These are phyloP conservation scores for Nebria ingens DNA, from an alignment of 1,140 invertebrate species.

Conservation along the genomic window DNA sequence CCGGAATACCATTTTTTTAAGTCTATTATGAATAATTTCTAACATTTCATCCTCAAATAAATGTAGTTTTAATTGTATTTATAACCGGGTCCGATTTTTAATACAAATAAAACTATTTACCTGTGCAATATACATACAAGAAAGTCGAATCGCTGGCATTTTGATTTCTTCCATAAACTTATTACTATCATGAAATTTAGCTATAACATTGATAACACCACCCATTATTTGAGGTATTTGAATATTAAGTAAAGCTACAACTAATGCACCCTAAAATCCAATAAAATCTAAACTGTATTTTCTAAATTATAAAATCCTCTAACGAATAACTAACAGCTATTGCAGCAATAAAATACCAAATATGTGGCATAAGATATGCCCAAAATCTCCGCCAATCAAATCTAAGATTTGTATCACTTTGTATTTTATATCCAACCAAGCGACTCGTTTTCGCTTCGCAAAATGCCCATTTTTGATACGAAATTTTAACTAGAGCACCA, in stretches of 20 bases:
- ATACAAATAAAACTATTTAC: conserved; percentile 35
- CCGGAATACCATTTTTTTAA: too few species aligned
- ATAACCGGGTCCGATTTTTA: too few species aligned
- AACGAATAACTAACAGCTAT: conserved; percentile 40
- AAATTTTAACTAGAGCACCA: conserved; percentile 20
- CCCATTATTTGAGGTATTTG: conserved; percentile 68
- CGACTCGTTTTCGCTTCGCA: conserved; percentile 26
- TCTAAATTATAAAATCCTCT: too few species aligned
- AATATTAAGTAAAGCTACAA: conserved; percentile 72
- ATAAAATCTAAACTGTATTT: conserved; percentile 15
- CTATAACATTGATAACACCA: conserved; percentile 64
- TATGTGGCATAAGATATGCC: conserved; percentile 46
- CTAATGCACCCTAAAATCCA: conserved; percentile 58
- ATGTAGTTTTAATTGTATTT: too few species aligned
- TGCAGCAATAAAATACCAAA: conserved; percentile 44
- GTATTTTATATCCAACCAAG: conserved; percentile 24
- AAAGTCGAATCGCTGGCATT: conserved; percentile 52
- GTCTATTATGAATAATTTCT: too few species aligned
- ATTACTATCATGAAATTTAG: conserved; percentile 36
- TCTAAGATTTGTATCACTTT: conserved; percentile 33
- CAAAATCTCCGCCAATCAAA: conserved; percentile 54
- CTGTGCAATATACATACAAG: conserved; percentile 58
- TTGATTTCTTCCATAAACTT: conserved; percentile 51
- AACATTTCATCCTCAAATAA: too few species aligned
- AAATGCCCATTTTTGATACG: conserved; percentile 19